phyloP scores from a whole-genome alignment of 2,888 invertebrate genomes.

The Laothoe populi region DNA sequence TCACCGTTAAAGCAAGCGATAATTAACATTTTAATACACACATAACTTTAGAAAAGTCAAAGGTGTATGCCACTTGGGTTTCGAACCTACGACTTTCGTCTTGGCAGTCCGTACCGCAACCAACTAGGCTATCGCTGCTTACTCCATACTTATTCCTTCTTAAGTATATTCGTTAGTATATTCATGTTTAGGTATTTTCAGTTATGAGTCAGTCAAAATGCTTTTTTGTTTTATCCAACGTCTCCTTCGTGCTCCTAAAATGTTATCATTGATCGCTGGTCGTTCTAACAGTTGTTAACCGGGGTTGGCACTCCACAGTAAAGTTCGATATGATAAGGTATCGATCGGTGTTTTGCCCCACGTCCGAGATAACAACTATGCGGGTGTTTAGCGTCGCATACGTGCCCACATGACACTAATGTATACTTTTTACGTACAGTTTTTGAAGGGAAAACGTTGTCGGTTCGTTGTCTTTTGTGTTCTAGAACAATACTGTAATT shows the following conservation, averaged over 20 bases:
- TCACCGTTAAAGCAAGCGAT: too few relatives aligned
- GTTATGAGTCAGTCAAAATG: too few relatives aligned
- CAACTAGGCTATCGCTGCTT: too few relatives aligned
- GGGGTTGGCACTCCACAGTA: slow-evolving; percentile 60
- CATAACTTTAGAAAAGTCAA: too few relatives aligned
- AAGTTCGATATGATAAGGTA: slow-evolving; percentile 79
- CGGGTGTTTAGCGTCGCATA: slow-evolving; percentile 66
- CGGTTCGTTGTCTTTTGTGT: neutral
- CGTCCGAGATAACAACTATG: slow-evolving; percentile 68
- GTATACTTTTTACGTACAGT: neutral
- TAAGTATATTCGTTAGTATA: too few relatives aligned
- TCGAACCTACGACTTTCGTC: too few relatives aligned
- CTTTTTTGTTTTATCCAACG: too few relatives aligned
- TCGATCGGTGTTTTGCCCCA: slow-evolving; percentile 67
- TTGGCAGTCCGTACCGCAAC: too few relatives aligned
- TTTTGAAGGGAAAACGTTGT: neutral
- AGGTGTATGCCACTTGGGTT: too few relatives aligned
- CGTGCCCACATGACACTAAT: slow-evolving; percentile 38
- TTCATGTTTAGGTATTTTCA: too few relatives aligned
- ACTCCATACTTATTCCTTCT: too few relatives aligned
- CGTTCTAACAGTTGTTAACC: slow-evolving; percentile 33
- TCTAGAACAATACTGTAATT: neutral
- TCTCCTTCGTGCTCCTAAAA: neutral
- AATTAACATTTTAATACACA: too few relatives aligned
- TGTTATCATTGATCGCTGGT: neutral